These are phyloP conservation scores for Halesus radiatus DNA, from an alignment of 1,140 invertebrate species.

Conservation along the genomic window DNA sequence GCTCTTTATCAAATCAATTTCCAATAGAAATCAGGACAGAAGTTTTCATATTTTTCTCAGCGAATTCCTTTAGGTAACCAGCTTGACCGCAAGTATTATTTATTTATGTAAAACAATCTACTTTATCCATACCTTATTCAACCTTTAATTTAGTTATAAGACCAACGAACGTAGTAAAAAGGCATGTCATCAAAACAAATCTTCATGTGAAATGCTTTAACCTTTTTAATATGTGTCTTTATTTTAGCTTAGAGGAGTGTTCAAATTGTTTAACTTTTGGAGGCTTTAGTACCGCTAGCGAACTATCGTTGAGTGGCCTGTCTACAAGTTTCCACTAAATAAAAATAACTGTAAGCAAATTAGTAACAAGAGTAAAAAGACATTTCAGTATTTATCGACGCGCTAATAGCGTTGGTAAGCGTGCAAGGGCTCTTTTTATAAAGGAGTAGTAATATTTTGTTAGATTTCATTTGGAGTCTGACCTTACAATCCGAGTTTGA, in stretches of 20 bases:
- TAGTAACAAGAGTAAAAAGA: neutral
- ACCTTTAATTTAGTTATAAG: no score
- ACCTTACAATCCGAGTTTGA: constrained; percentile 17
- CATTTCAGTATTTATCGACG: neutral
- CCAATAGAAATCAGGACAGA: no score
- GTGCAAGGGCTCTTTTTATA: neutral
- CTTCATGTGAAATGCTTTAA: neutral
- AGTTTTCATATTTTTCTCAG: no score
- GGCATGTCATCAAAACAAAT: no score
- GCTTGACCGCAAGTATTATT: no score
- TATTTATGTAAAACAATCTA: no score
- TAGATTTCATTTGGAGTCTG: neutral
- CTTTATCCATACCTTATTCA: no score
- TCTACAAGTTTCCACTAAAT: neutral
- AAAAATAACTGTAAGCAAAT: no score
- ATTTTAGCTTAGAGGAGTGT: neutral
- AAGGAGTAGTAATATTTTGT: neutral
- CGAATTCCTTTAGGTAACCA: no score
- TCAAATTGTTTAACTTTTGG: neutral
- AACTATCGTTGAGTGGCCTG: neutral
- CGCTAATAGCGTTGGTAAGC: no score
- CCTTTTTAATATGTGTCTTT: neutral
- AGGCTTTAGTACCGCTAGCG: constrained; percentile 5
- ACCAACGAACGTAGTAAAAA: no score
- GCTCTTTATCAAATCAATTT: no score